Evolutionary conservation across 2,888 invertebrate genomes (phyloP).

Genomic region (Anthrax anthrax): DNA sequence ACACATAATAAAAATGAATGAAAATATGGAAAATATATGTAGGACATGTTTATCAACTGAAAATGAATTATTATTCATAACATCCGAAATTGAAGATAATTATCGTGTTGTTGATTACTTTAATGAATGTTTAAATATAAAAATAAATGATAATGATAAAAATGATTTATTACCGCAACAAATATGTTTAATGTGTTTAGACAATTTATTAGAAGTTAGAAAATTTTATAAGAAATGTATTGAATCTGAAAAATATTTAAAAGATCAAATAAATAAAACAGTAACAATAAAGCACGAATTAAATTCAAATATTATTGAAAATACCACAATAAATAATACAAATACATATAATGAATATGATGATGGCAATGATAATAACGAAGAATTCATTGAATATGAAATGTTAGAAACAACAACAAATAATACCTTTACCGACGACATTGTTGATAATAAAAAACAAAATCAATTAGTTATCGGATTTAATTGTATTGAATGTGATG

Average conservation of each 20-base stretch:
- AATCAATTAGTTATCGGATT: too few relatives aligned
- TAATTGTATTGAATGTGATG: not conserved
- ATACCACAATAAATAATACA: too few relatives aligned
- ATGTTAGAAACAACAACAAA: not conserved
- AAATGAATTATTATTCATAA: not conserved
- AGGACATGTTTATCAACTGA: not conserved
- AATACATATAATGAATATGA: not conserved
- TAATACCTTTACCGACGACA: too few relatives aligned
- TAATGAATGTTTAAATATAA: constrained; percentile 1
- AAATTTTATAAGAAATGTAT: constrained; percentile 3
- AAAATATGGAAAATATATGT: not conserved
- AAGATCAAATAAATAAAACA: not conserved
- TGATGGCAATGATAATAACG: not conserved
- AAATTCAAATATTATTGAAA: too few relatives aligned
- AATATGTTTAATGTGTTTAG: constrained; percentile 6
- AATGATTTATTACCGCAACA: constrained; percentile 3
- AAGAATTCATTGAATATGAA: not conserved
- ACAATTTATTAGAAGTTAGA: constrained; percentile 1
- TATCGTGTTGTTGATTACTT: not conserved
- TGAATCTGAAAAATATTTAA: not conserved
- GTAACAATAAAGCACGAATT: not conserved
- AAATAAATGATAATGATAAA: not conserved
- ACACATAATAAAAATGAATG: not conserved
- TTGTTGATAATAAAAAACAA: too few relatives aligned
- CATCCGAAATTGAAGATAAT: not conserved